phyloP scores from a whole-genome alignment of 2,888 invertebrate species.

The Vesta saturnalis region DNA sequence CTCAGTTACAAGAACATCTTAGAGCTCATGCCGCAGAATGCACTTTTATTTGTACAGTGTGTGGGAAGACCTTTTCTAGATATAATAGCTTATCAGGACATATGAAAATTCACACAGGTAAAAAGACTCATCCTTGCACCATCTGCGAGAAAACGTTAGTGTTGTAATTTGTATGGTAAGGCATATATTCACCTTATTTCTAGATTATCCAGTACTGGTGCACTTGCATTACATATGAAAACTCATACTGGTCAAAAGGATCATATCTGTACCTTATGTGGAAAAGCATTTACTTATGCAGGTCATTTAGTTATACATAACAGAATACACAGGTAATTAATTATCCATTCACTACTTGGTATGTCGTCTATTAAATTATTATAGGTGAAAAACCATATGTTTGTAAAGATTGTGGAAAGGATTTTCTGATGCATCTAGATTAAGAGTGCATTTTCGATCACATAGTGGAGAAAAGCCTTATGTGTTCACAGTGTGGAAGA shows the following conservation, averaged over 20 bases:
- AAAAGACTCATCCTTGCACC: slow-evolving; percentile 33
- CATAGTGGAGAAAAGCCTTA: slow-evolving; percentile 64
- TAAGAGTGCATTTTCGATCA: slow-evolving; percentile 63
- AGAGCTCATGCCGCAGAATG: slow-evolving; percentile 38
- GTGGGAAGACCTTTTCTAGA: slow-evolving; percentile 39
- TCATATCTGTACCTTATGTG: slow-evolving; percentile 36
- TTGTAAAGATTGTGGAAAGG: slow-evolving; percentile 62
- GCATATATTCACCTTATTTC: neutral
- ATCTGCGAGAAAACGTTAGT: slow-evolving; percentile 37
- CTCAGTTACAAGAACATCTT: slow-evolving; percentile 39
- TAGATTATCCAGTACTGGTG: slow-evolving; percentile 37
- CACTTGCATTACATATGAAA: slow-evolving; percentile 38
- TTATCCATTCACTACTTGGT: slow-evolving; percentile 3
- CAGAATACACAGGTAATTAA: slow-evolving; percentile 32
- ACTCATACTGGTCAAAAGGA: slow-evolving; percentile 40
- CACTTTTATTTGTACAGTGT: slow-evolving; percentile 37
- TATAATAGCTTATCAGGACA: slow-evolving; percentile 40
- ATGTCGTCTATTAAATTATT: slow-evolving; percentile 24
- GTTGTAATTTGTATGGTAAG: neutral
- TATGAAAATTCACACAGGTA: slow-evolving; percentile 40
- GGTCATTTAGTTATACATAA: slow-evolving; percentile 39
- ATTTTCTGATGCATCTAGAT: slow-evolving; percentile 63
- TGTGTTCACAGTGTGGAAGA: slow-evolving; percentile 50
- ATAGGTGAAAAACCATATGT: slow-evolving; percentile 59
- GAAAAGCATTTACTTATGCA: slow-evolving; percentile 38